Evolutionary conservation across 2,888 invertebrate species (phyloP), one percentile per base, ranked within the genome.

Genomic region (Scaptomyza polygonia): DNA sequence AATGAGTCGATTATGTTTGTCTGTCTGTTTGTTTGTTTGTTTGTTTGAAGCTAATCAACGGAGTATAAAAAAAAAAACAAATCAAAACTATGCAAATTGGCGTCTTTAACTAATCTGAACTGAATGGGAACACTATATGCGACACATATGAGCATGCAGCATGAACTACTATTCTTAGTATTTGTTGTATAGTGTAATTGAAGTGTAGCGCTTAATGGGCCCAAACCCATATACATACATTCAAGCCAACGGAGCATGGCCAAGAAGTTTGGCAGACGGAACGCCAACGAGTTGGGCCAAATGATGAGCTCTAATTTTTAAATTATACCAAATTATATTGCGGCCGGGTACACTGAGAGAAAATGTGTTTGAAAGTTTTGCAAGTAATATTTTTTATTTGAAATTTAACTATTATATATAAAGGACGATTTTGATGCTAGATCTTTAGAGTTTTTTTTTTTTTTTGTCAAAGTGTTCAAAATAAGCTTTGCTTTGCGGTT

Each of bases 281-380:
- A 78, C 65, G 76, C 72, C 72, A 69, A 68, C 63, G 40, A 74
- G 76, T 81, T 77, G 73, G 78, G 68, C 49, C 68, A 69, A 70
- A 68, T 85, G 85, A 85, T 85, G 85, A 85, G 85, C 77, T 86
- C 86, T 78, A 85, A 85, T 86, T 86, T 85, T 63, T 72, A 84
- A 86, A 85, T 85, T 86, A 86, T 86, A 82, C 82, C 70, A 86
- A 81, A 82, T 85, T 86, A 79, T 84, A 73, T 82, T 72, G 72
- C 72, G 48, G 44, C 12, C 47, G 14, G n/a, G 0, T 32, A 32
- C 48, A 48, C 48, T 48, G 1, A 12, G 0, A 32, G 47, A 32
- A n/a, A n/a, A n/a, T n/a, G n/a, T n/a, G n/a, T n/a, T n/a, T n/a
- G n/a, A n/a, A n/a, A n/a, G n/a, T n/a, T n/a, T n/a, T n/a, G n/a